phyloP scores from a whole-genome alignment of 2,888 invertebrate species.

The Troilus luridus region DNA sequence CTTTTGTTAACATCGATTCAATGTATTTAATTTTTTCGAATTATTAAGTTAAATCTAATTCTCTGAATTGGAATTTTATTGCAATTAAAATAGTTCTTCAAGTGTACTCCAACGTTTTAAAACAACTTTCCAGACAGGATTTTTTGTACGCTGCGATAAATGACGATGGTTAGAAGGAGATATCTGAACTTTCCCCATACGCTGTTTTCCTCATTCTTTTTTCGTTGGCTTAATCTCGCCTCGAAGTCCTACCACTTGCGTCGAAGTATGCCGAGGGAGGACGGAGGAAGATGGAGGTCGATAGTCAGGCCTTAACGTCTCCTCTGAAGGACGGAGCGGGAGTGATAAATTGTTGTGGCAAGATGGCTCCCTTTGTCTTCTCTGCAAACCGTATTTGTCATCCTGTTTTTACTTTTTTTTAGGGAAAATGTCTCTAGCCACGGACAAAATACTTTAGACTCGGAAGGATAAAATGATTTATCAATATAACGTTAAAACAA shows the following conservation, averaged over 20 bases:
- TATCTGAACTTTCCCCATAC: conserved; percentile 11
- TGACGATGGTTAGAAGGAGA: not conserved
- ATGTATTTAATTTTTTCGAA: too few species aligned
- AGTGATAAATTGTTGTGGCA: conserved; percentile 27
- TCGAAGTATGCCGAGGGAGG: not conserved
- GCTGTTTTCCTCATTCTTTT: not conserved
- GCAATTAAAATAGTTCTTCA: not conserved
- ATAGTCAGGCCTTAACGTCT: not conserved
- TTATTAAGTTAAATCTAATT: not conserved
- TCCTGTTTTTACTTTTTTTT: not conserved
- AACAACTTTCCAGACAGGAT: conserved; percentile 5
- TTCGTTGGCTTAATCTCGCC: not conserved
- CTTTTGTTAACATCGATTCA: too few species aligned
- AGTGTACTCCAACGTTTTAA: not conserved
- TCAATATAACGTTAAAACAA: too few species aligned
- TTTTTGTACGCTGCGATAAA: not conserved
- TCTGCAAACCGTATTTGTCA: not conserved
- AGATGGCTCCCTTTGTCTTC: not conserved
- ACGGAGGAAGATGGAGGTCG: not conserved
- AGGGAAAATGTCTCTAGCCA: not conserved
- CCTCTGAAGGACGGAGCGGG: not conserved
- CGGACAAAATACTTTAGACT: not conserved
- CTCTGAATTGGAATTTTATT: not conserved
- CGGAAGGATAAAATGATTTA: too few species aligned
- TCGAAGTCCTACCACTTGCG: not conserved